Percentiles rank a stretch among this genome's conserved stretches.
These are phyloP conservation scores for Mustelus asterias DNA, from an alignment of 2,113 vertebrate genomes.

Conservation along the genomic window DNA sequence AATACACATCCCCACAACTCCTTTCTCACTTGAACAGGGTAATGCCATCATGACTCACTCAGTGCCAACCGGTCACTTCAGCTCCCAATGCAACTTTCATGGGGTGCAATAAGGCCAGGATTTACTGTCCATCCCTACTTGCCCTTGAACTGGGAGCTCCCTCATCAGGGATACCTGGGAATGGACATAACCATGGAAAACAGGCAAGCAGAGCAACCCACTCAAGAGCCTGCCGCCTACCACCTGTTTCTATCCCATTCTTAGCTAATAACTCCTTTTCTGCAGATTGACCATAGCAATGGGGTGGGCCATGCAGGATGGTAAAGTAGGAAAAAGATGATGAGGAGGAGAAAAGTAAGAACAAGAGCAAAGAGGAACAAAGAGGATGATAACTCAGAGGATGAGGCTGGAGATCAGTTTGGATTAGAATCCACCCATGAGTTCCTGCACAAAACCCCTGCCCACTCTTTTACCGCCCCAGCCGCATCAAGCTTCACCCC, in stretches of 20 bases:
- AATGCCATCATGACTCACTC: background rate
- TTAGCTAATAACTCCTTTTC: background rate
- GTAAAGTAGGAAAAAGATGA: background rate
- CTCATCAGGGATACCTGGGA: no score
- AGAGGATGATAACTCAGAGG: background rate
- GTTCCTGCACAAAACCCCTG: background rate
- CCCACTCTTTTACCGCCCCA: background rate
- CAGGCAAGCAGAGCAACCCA: no score
- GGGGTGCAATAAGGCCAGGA: no score
- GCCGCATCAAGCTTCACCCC: background rate
- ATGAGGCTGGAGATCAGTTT: background rate
- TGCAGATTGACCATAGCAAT: background rate
- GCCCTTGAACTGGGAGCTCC: no score
- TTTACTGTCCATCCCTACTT: no score
- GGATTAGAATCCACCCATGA: background rate
- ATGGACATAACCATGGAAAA: no score
- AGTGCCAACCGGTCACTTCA: no score
- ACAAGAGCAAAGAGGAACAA: background rate
- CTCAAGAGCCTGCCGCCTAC: background rate
- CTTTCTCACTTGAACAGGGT: background rate
- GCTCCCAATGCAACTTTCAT: no score
- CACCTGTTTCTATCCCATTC: background rate
- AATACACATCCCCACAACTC: background rate
- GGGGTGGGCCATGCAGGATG: background rate
- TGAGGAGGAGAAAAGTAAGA: background rate